Evolutionary conservation across 2,797 vertebrate species (phyloP).

Genomic region (Chelon auratus): DNA sequence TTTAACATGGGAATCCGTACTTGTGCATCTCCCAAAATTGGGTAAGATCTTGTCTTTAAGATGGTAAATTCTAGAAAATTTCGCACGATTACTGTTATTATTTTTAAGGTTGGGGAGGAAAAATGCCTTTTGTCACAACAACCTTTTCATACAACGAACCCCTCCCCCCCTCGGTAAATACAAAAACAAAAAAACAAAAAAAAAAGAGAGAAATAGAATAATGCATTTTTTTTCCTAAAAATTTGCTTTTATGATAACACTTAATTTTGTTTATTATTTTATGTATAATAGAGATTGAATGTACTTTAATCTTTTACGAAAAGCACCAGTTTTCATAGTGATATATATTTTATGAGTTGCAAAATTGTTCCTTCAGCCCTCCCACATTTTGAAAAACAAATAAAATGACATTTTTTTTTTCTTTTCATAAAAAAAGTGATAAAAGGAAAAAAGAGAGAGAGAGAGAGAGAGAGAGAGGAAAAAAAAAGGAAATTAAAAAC

Average conservation of each 20-base stretch:
- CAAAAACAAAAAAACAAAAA: conserved; percentile 66
- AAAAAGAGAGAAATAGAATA: conserved; percentile 85
- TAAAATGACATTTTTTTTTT: conserved; percentile 76
- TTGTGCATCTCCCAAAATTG: conserved; percentile 75
- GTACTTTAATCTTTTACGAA: conserved; percentile 90
- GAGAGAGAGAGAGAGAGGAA: conserved; percentile 37
- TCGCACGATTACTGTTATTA: too few relatives aligned
- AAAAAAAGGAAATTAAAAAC: conserved; percentile 69
- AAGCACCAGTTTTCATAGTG: conserved; percentile 93
- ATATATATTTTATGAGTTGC: conserved; percentile 88
- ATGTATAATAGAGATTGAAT: conserved; percentile 92
- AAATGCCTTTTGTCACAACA: conserved; percentile 85
- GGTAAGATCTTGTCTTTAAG: conserved; percentile 81
- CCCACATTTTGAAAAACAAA: conserved; percentile 87
- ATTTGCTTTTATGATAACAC: conserved; percentile 89
- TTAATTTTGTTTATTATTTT: conserved; percentile 89
- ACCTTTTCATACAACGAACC: conserved; percentile 79
- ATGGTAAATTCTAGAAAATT: neutral
- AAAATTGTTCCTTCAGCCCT: conserved; percentile 92
- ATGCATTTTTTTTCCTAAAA: conserved; percentile 87
- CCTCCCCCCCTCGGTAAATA: conserved; percentile 84
- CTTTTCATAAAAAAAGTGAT: conserved; percentile 67
- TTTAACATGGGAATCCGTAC: conserved; percentile 38
- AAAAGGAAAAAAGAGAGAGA: conserved; percentile 70
- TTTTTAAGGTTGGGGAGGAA: conserved; percentile 58